Conservation (phyloP, 2,888 invertebrate genomes). For the Onthophagus sagittarius region DNA sequence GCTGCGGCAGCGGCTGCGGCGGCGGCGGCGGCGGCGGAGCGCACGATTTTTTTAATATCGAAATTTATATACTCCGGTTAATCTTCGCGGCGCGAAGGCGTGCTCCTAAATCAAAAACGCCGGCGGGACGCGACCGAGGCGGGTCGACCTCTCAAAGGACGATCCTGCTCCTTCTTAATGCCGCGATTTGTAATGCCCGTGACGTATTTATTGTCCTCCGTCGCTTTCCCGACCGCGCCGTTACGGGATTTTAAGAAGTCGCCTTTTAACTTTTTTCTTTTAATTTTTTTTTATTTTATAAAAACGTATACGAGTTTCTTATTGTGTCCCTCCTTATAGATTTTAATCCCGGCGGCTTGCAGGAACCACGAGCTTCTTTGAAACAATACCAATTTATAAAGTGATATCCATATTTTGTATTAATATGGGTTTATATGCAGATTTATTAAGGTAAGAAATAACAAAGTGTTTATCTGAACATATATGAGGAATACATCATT, state of each 20-base stretch:
- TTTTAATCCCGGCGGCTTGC: background rate
- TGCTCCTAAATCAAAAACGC: conserved; percentile 22
- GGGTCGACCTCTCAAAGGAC: conserved; percentile 3
- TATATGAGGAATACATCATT: too few relatives aligned
- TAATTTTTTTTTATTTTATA: background rate
- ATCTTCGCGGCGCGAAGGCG: conserved; percentile 23
- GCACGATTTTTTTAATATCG: conserved; percentile 24
- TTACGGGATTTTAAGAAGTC: conserved; percentile 21
- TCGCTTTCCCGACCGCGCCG: conserved; percentile 10
- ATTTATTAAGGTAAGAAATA: too few relatives aligned
- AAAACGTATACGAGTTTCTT: background rate
- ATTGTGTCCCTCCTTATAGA: background rate
- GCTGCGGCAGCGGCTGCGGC: conserved; percentile 20
- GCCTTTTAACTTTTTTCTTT: conserved; percentile 17
- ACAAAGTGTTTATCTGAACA: too few relatives aligned
- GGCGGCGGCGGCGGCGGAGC: conserved; percentile 18
- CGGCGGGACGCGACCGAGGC: background rate
- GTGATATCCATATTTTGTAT: background rate
- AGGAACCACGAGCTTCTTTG: background rate
- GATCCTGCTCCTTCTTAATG: conserved; percentile 4
- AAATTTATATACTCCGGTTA: conserved; percentile 25
- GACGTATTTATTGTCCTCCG: conserved; percentile 22
- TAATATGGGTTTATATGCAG: background rate
- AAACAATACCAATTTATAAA: background rate
- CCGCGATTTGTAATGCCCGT: conserved; percentile 22